phyloP scores from a whole-genome alignment of 2,113 vertebrate species.

The Scytalopus superciliaris region DNA sequence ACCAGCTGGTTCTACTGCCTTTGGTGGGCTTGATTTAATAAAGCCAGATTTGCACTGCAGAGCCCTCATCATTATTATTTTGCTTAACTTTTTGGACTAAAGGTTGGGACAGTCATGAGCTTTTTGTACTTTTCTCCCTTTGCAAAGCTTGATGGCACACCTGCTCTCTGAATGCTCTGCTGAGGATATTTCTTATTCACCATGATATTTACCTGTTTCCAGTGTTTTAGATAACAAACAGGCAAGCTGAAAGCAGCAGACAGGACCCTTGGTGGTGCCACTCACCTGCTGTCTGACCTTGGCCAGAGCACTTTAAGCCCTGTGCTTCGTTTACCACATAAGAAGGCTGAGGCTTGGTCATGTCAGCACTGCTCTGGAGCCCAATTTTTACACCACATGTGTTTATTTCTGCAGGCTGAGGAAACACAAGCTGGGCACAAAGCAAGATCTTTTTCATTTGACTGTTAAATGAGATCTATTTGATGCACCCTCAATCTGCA shows the following conservation, averaged over 20 bases:
- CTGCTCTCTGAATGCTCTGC: neutral
- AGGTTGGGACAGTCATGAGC: too few relatives aligned
- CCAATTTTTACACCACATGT: neutral
- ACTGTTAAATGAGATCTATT: neutral
- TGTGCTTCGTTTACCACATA: neutral
- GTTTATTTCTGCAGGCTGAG: neutral
- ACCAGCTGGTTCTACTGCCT: neutral
- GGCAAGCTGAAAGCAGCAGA: neutral
- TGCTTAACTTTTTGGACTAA: neutral
- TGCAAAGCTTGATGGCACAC: neutral
- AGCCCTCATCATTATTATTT: neutral
- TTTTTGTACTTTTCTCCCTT: neutral
- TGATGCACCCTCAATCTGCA: neutral
- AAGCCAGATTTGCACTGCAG: neutral
- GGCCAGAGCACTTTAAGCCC: neutral
- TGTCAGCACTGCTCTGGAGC: neutral
- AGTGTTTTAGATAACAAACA: neutral
- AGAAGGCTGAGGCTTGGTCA: neutral
- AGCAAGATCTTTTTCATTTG: neutral
- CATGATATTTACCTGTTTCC: neutral
- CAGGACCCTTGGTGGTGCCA: neutral
- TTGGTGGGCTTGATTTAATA: fast-evolving
- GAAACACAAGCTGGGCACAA: neutral
- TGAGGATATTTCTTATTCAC: neutral
- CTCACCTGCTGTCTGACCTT: neutral